A percentile compares a stretch with the other conserved stretches of the same genome.
Evolutionary conservation across 2,113 vertebrate species (phyloP).

Genomic region (Entomyzon cyanotis): DNA sequence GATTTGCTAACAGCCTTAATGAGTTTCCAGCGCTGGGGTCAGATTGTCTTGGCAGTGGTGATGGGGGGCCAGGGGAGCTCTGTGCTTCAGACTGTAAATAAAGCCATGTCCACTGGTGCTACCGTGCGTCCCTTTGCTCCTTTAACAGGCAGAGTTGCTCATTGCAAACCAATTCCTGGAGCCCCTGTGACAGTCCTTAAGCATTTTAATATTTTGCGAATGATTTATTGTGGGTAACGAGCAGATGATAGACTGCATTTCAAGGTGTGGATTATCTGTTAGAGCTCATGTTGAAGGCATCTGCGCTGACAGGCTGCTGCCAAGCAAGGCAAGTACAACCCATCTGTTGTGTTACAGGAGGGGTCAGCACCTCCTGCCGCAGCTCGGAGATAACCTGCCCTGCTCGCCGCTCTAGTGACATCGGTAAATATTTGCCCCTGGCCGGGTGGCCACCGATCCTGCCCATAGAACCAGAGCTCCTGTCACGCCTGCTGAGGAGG

Average conservation of each 20-base stretch:
- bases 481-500: rapidly evolving
- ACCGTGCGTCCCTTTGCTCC: neutral
- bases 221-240: slow-evolving; percentile 47
- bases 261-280: slow-evolving; percentile 17
- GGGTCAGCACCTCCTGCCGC: neutral
- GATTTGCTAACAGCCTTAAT: neutral
- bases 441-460: neutral
- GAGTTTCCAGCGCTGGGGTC: neutral
- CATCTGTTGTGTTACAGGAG: neutral
- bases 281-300: neutral
- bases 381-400: neutral
- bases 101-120: neutral
- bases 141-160: neutral
- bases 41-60: neutral
- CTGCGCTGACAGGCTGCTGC: neutral
- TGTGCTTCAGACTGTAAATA: neutral
- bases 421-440: neutral
- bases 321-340: neutral
- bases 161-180: neutral
- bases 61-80: neutral
- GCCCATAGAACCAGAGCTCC: rapidly evolving
- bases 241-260: slow-evolving; percentile 17
- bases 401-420: rapidly evolving
- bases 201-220: slow-evolving; percentile 12
- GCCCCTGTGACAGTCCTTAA: neutral